Base-by-base conservation (phyloP, 2,888 invertebrate genomes). In the Thymelicus lineola region DNA sequence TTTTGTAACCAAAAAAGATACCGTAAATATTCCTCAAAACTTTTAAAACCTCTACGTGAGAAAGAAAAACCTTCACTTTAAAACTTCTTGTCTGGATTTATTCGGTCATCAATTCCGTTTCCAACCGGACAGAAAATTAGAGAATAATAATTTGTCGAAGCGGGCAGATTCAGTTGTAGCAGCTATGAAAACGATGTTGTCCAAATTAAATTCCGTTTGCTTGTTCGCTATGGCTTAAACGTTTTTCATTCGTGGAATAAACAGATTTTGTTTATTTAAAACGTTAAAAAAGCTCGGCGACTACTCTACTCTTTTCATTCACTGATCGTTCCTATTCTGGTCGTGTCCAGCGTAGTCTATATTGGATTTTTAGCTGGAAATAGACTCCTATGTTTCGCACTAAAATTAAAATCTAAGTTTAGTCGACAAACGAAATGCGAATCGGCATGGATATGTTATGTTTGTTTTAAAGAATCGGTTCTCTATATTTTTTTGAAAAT, bases 201-300 rank as follows among this genome's bases (percentile, higher is more conserved):
- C 82, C 76, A 81, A 83, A 84, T 83, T 81, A 85, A 86, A 87
- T 87, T 83, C 80, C 81, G 77, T 78, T 86, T 81, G 81, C 82
- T 85, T 81, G 81, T 81, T 83, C 78, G 75, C 65, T 74, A 77
- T 75, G 73, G 72, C 76, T 77, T 72, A 75, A 82, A 78, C 73
- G 76, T 79, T 81, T 80, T 83, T 77, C 74, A 75, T 78, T 81
- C 77, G 73, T 74, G 72, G 75, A 82, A 78, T 75, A 77, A 79
- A 80, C 74, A 75, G 71, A 71, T 79, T 81, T 77, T 80, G 79
- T 82, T 83, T 81, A 78, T 76, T 79, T 77, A 73, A 79, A 80
- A 76, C 71, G 74, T 66, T 63, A 71, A 75, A 78, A 77, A 74
- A 70, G 72, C 71, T 75, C 73, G 57, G 66, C 64, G 48, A 50